Evolutionary conservation across 2,888 invertebrate species (phyloP).

Genomic region (Athalia cordata): DNA sequence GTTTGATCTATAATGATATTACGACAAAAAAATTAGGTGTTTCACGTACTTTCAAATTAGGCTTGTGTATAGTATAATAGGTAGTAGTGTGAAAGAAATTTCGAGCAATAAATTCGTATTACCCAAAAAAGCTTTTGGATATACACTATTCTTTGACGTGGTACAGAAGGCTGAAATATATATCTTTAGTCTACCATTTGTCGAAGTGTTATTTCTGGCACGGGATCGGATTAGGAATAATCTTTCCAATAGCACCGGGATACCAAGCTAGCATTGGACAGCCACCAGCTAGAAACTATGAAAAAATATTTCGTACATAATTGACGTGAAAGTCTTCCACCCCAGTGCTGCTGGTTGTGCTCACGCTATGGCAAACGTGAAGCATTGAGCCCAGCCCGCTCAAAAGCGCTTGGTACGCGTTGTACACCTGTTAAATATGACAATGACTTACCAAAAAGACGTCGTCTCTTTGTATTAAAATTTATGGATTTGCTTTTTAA

Average conservation of each 20-base stretch:
- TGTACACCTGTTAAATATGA: conserved; percentile 77
- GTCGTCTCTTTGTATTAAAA: conserved; percentile 39
- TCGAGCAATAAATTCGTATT: neutral
- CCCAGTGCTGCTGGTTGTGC: conserved; percentile 60
- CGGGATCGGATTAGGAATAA: conserved; percentile 49
- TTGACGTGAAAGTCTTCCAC: conserved; percentile 66
- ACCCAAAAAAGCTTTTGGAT: neutral
- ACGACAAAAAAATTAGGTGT: conserved; percentile 23
- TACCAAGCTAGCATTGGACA: conserved; percentile 67
- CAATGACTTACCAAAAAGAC: conserved; percentile 48
- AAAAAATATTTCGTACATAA: conserved; percentile 67
- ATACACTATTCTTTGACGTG: conserved; percentile 19
- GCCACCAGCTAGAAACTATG: conserved; percentile 61
- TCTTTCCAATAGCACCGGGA: conserved; percentile 58
- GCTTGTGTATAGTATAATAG: neutral
- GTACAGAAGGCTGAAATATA: conserved; percentile 30
- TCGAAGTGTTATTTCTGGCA: conserved; percentile 52
- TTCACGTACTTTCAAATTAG: neutral
- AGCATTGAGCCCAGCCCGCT: conserved; percentile 81
- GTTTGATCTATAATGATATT: conserved; percentile 14
- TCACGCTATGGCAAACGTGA: conserved; percentile 79
- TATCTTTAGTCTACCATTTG: conserved; percentile 48
- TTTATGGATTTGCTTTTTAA: conserved; percentile 11
- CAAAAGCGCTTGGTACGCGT: conserved; percentile 80
- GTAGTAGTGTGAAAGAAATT: neutral